Evolutionary conservation across 1,140 invertebrate species (phyloP).

Genomic region (Saccostrea glomerata): DNA sequence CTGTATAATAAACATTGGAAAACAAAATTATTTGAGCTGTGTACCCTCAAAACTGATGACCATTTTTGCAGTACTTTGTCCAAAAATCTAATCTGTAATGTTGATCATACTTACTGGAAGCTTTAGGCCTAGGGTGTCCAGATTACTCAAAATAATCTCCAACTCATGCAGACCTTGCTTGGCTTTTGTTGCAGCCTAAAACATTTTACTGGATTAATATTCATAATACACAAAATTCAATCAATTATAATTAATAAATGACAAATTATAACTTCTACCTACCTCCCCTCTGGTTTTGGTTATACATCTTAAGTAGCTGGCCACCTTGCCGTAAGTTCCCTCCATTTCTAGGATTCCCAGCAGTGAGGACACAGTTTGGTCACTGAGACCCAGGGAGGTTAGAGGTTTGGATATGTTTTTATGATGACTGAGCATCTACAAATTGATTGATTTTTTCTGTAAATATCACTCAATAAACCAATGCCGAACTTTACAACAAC

Average conservation of each 20-base stretch:
- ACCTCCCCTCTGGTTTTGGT: conserved; percentile 73
- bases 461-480: not conserved
- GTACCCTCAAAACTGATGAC: not conserved
- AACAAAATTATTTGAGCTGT: too few species aligned
- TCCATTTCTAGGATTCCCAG: conserved; percentile 87
- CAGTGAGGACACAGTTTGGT: conserved; percentile 85
- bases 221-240: not conserved
- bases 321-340: conserved; percentile 83
- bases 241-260: not conserved
- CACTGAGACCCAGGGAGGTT: conserved; percentile 83
- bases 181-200: conserved; percentile 83
- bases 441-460: not conserved
- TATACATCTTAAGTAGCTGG: conserved; percentile 77
- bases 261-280: conserved; percentile 37
- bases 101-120: conserved; percentile 78
- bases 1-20: too few species aligned
- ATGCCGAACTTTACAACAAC: not conserved
- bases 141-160: conserved; percentile 85
- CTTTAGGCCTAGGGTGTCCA: conserved; percentile 86
- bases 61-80: too few species aligned
- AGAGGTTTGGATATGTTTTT: conserved; percentile 57
- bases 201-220: conserved; percentile 20
- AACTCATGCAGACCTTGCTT: conserved; percentile 87
- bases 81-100: too few species aligned
- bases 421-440: conserved; percentile 56